Percentiles rank a stretch among this genome's conserved stretches.
Conservation (phyloP, 1,140 invertebrate genomes). For the Plodia interpunctella region DNA sequence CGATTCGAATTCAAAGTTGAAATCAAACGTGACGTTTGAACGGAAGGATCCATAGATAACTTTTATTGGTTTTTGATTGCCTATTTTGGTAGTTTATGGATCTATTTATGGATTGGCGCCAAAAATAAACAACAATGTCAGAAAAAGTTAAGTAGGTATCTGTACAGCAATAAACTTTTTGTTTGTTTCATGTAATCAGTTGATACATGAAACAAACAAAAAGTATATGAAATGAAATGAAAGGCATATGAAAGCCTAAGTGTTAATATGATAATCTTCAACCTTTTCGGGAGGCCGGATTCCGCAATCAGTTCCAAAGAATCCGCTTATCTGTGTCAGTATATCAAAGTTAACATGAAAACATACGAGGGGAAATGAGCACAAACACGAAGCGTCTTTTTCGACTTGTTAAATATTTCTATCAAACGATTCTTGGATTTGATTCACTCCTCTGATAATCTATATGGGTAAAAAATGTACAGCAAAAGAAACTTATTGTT, state of each 20-base stretch:
- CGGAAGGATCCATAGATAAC: conserved; percentile 19
- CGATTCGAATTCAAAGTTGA: conserved; percentile 37
- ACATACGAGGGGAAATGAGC: neutral
- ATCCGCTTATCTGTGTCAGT: conserved; percentile 6
- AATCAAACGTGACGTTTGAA: conserved; percentile 20
- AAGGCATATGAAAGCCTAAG: too few species aligned
- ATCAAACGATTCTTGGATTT: too few species aligned
- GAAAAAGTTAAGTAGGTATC: too few species aligned
- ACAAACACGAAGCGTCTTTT: neutral
- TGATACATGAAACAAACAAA: too few species aligned
- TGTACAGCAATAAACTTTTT: too few species aligned
- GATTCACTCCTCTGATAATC: too few species aligned
- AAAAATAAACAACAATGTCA: too few species aligned
- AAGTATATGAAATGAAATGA: too few species aligned
- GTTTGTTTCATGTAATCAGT: too few species aligned
- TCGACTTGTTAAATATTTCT: neutral
- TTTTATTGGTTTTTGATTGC: neutral
- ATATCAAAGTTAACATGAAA: neutral
- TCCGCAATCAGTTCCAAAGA: conserved; percentile 1
- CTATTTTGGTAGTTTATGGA: too few species aligned
- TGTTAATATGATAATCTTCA: neutral
- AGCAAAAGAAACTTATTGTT: neutral
- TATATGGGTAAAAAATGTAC: neutral
- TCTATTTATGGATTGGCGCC: too few species aligned
- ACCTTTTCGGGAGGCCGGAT: conserved; percentile 11